Base-by-base conservation (phyloP, 2,888 invertebrate species). In the Brachycybe producta region DNA sequence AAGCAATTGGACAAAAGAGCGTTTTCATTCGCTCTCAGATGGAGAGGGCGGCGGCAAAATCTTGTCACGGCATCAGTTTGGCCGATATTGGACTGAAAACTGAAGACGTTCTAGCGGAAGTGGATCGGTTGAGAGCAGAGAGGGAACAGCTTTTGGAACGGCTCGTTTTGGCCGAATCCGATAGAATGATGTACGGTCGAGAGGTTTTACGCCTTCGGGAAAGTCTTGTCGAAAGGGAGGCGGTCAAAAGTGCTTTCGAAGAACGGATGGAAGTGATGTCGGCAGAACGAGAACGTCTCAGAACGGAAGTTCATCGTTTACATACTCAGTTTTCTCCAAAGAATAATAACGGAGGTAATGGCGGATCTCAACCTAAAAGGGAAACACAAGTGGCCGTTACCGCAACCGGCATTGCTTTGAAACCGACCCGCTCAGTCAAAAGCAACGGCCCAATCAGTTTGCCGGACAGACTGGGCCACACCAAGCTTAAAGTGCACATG, bases 1-100 rank as follows among this genome's bases (percentile, higher is more conserved):
- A 88, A 66, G 81, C 85, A 62, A 87, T 88, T 61, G 85, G 87
- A 62, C 75, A 82, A 53, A 84, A 80, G 61, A 77, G 86, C 23
- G 5, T 28, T 19, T 52, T 49, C 39, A 27, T 57, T 38, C 26
- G 48, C 8, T 45, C 32, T 13, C 53, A 50, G 45, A 28, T 44
- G 27, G 49, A 42, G 11, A 23, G 28, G 26, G 13, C 11, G 15
- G 46, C 36, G 39, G 19, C 28, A 49, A 30, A 27, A 52, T 15
- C 51, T 48, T 11, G 28, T 34, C 15, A 28, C 54, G 54, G 49
- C 52, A 76, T 42, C 79, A 78, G 59, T 73, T 76, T 57, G 68
- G 82, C 56, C 79, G 38, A 49, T 41, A 34, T 34, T 5, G 48
- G 51, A 5, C 23, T 40, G 24, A 43, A 49, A 24, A 26, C 27